Conservation (phyloP, 2,113 vertebrate genomes). For the Python bivittatus region DNA sequence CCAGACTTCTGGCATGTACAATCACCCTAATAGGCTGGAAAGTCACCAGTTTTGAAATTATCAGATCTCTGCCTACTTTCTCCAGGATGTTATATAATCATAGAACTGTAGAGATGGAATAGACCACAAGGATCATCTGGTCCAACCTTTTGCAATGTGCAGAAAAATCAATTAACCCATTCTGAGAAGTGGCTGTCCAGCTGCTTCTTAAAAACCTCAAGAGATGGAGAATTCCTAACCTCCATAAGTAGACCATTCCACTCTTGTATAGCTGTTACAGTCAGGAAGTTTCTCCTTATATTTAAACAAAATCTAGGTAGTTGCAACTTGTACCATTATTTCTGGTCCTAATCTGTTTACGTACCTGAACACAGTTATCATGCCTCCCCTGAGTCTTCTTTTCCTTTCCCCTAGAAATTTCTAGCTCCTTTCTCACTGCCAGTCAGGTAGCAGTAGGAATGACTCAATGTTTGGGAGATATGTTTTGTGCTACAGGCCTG, state of each 20-base stretch:
- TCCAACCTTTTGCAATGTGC: background rate
- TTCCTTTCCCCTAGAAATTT: background rate
- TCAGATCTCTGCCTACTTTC: background rate
- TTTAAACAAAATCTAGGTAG: background rate
- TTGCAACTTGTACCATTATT: background rate
- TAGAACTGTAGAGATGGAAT: background rate
- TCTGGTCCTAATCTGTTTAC: background rate
- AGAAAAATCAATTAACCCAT: background rate
- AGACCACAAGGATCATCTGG: background rate
- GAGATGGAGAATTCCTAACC: background rate
- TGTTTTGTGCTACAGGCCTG: background rate
- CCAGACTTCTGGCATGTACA: background rate
- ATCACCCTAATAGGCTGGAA: background rate
- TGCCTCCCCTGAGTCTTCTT: background rate
- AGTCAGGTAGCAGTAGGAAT: too few species aligned
- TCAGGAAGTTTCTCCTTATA: background rate
- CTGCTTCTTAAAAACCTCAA: background rate
- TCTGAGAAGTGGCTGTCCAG: background rate
- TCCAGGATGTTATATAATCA: background rate
- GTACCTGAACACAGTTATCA: background rate
- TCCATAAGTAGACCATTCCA: background rate
- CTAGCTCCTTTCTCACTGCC: background rate
- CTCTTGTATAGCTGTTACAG: background rate
- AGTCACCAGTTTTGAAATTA: background rate
- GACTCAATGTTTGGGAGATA: background rate